Percentiles rank a stretch among this genome's conserved stretches.
phyloP scores from a whole-genome alignment of 2,797 vertebrate species.

The Crenichthys baileyi region DNA sequence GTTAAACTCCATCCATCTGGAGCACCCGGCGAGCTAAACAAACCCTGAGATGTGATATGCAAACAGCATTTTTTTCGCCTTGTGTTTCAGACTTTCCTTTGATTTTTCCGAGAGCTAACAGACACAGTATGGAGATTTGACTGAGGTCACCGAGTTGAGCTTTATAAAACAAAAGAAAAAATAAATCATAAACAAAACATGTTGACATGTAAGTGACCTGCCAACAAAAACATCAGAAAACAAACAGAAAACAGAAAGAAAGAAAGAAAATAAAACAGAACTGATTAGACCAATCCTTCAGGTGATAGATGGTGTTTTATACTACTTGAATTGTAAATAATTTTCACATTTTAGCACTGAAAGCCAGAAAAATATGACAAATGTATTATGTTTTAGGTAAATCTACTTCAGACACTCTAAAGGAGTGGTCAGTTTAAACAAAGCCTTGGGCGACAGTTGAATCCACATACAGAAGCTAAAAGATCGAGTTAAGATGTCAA shows the following conservation, averaged over 20 bases:
- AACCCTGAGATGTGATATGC: slow-evolving; percentile 52
- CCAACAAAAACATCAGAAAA: slow-evolving; percentile 80
- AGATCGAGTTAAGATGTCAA: background rate
- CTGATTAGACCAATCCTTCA: slow-evolving; percentile 95
- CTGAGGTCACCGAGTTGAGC: slow-evolving; percentile 97
- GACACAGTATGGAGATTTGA: slow-evolving; percentile 99
- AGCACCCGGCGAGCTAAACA: slow-evolving; percentile 45
- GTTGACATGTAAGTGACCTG: slow-evolving; percentile 97
- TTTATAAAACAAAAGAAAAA: slow-evolving; percentile 60
- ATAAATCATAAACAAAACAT: slow-evolving; percentile 48
- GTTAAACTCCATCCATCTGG: slow-evolving; percentile 64
- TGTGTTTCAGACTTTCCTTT: slow-evolving; percentile 32
- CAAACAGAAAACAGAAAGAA: slow-evolving; percentile 64
- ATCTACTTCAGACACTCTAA: slow-evolving; percentile 85
- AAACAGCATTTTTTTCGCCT: slow-evolving; percentile 37
- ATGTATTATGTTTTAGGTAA: background rate
- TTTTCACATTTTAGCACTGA: background rate
- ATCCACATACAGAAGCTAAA: slow-evolving; percentile 52
- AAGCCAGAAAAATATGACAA: slow-evolving; percentile 1
- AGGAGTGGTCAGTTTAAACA: slow-evolving; percentile 96
- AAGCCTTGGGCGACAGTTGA: slow-evolving; percentile 92
- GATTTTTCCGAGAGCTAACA: slow-evolving; percentile 54
- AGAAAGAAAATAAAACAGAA: slow-evolving; percentile 71
- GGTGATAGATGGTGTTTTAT: slow-evolving; percentile 74
- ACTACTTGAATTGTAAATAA: background rate